Conservation (phyloP, 2,797 vertebrate species). For the Hozukius guyotensis region DNA sequence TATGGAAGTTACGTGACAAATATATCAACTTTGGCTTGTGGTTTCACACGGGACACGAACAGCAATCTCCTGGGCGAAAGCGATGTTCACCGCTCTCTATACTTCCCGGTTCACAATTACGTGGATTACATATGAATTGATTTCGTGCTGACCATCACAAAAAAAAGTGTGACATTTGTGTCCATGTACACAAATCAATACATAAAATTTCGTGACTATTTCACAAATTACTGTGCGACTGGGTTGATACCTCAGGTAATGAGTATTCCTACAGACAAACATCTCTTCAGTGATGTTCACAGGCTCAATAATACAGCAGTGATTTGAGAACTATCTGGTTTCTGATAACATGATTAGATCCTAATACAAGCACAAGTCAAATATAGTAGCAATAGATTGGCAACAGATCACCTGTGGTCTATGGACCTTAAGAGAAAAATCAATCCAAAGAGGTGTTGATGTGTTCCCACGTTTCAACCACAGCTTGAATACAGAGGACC, state of each 20-base stretch:
- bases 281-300: neutral
- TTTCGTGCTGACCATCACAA: too few relatives aligned
- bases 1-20: too few relatives aligned
- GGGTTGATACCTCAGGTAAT: neutral
- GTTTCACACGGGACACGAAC: too few relatives aligned
- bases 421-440: neutral
- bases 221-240: too few relatives aligned
- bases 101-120: too few relatives aligned
- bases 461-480: neutral
- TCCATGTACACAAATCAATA: too few relatives aligned
- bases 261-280: neutral
- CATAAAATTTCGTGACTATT: too few relatives aligned
- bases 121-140: too few relatives aligned
- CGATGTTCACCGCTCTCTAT: too few relatives aligned
- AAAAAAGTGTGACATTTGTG: too few relatives aligned
- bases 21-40: too few relatives aligned
- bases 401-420: neutral
- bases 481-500: neutral
- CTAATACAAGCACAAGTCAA: neutral
- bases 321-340: neutral
- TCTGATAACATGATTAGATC: neutral
- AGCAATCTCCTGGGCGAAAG: too few relatives aligned
- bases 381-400: neutral
- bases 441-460: neutral
- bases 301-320: neutral